Conservation (phyloP, 2,888 invertebrate genomes). For the Camponotus fellah region DNA sequence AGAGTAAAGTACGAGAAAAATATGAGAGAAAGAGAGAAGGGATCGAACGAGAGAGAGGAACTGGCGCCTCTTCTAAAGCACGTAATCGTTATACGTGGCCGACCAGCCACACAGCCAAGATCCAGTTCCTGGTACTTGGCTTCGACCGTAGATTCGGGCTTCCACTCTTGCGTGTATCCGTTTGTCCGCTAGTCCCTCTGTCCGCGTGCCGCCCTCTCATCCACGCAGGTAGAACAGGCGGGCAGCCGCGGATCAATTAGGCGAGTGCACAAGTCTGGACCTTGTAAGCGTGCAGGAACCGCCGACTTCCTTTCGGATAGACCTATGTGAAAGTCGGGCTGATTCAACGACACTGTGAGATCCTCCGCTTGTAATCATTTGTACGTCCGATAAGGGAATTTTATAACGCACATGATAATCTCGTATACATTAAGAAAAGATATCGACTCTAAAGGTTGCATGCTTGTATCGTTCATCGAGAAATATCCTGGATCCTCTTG, state of each 20-base stretch:
- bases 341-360: background rate
- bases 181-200: slow-evolving; percentile 59
- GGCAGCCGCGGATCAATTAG: slow-evolving; percentile 76
- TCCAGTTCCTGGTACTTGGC: slow-evolving; percentile 69
- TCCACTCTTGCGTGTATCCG: slow-evolving; percentile 67
- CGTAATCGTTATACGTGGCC: slow-evolving; percentile 56
- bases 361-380: slow-evolving; percentile 7
- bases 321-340: slow-evolving; percentile 26
- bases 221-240: slow-evolving; percentile 76
- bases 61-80: slow-evolving; percentile 51
- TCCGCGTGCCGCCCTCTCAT: slow-evolving; percentile 76
- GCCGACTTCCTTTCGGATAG: slow-evolving; percentile 65
- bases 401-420: background rate
- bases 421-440: background rate
- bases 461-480: background rate
- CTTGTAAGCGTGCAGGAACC: slow-evolving; percentile 70
- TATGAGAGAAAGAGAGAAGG: slow-evolving; percentile 20
- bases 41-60: slow-evolving; percentile 33
- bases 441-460: background rate
- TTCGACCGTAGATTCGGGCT: slow-evolving; percentile 60
- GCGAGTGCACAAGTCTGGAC: slow-evolving; percentile 71
- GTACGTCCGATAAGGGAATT: background rate
- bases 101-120: slow-evolving; percentile 59
- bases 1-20: slow-evolving; percentile 43
- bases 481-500: slow-evolving; percentile 1